Percentiles rank a stretch among this genome's conserved stretches.
Conservation (phyloP, 1,140 invertebrate species). For the Drosophila sturtevanti region DNA sequence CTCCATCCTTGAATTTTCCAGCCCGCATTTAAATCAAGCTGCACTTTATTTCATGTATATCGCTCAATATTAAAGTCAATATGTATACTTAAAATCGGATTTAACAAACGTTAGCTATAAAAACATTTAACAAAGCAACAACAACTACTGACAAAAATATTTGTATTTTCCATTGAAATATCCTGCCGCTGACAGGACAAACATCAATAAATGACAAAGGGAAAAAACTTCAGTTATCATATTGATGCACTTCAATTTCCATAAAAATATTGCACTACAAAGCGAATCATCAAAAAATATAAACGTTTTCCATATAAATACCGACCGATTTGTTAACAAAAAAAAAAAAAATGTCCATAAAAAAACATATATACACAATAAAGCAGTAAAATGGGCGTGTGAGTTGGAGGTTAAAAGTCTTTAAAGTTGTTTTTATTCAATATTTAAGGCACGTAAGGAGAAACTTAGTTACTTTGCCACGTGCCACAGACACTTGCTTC, state of each 20-base stretch:
- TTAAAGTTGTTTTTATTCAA: background rate
- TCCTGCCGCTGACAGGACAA: background rate
- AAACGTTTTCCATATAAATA: background rate
- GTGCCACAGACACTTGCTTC: background rate
- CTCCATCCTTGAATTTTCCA: conserved; percentile 14
- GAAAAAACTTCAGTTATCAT: background rate
- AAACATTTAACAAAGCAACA: too few relatives aligned
- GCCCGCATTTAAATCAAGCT: background rate
- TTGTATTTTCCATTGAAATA: background rate
- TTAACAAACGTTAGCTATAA: too few relatives aligned
- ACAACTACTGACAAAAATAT: background rate
- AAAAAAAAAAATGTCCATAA: background rate
- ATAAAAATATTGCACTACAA: background rate
- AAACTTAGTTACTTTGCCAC: conserved; percentile 4
- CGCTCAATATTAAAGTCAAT: too few relatives aligned
- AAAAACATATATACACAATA: background rate
- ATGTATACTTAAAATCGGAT: too few relatives aligned
- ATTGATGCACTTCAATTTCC: background rate
- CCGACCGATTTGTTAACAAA: background rate
- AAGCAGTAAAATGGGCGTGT: background rate
- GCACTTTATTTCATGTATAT: background rate
- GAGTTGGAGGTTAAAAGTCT: background rate
- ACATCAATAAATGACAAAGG: background rate
- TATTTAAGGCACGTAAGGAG: conserved; percentile 5
- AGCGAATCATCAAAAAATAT: background rate